Conservation (phyloP, 1,140 invertebrate species). For the Leucophenga varia region DNA sequence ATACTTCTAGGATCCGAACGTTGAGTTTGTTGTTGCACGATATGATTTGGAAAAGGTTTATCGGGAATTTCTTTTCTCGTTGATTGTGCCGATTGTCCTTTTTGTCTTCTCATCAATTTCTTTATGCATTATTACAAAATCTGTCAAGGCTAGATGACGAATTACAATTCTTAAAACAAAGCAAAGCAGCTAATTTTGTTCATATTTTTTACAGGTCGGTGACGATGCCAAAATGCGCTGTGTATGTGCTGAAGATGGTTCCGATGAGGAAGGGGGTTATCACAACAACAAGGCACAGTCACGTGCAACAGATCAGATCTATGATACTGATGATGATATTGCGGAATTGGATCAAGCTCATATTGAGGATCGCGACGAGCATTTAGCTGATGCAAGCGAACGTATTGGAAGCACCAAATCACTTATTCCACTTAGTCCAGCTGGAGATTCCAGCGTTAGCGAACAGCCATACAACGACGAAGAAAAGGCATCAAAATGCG, state of each 20-base stretch:
- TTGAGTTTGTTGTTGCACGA: constrained; percentile 59
- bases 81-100: constrained; percentile 77
- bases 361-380: constrained; percentile 13
- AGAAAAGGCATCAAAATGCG: constrained; percentile 43
- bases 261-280: constrained; percentile 40
- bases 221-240: constrained; percentile 88
- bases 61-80: constrained; percentile 77
- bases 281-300: constrained; percentile 14
- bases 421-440: constrained; percentile 44
- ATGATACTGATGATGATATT: constrained; percentile 44
- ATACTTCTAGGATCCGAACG: constrained; percentile 56
- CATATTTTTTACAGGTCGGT: constrained; percentile 62
- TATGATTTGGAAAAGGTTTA: constrained; percentile 78
- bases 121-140: constrained; percentile 55
- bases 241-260: constrained; percentile 63
- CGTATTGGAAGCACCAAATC: constrained; percentile 52
- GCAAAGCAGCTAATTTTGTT: neutral
- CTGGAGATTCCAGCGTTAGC: constrained; percentile 25
- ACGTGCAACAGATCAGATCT: constrained; percentile 24
- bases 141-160: constrained; percentile 44
- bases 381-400: constrained; percentile 32
- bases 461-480: constrained; percentile 33
- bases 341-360: constrained; percentile 35
- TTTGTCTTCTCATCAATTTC: constrained; percentile 83
- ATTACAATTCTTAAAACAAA: neutral